Evolutionary conservation across 2,797 vertebrate species (phyloP).

Genomic region (Peromyscus attwateri): DNA sequence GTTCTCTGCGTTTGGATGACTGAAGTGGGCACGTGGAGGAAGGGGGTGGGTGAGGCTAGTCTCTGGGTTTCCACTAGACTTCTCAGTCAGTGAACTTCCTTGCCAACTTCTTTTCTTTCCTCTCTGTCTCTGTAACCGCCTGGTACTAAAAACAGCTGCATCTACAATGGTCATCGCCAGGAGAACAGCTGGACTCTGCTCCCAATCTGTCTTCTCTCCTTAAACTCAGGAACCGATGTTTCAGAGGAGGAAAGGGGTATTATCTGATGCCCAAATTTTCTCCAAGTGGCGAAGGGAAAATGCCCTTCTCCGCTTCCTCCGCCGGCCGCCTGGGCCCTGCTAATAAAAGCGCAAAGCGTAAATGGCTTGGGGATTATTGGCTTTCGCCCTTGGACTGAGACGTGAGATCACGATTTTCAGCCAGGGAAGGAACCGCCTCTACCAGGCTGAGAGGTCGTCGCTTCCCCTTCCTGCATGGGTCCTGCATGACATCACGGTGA

Average conservation of each 20-base stretch:
- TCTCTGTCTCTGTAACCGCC: background rate
- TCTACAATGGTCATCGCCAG: background rate
- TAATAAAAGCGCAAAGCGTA: conserved; percentile 41
- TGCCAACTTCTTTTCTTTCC: background rate
- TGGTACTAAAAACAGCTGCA: background rate
- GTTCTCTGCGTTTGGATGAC: background rate
- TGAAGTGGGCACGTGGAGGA: background rate
- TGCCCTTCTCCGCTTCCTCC: background rate
- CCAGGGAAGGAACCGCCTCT: conserved; percentile 65
- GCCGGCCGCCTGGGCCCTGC: conserved; percentile 20
- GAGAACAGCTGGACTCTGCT: background rate
- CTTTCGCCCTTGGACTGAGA: conserved; percentile 74
- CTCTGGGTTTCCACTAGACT: background rate
- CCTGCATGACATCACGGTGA: conserved; percentile 81
- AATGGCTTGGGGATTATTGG: conserved; percentile 35
- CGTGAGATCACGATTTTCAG: conserved; percentile 79
- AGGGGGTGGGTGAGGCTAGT: background rate
- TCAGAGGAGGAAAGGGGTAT: background rate
- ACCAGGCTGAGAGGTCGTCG: conserved; percentile 73
- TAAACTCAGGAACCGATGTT: background rate
- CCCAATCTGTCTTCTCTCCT: background rate
- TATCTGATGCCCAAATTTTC: background rate
- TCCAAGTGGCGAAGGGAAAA: background rate
- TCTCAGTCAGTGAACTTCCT: background rate
- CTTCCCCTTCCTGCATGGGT: conserved; percentile 60